Base-by-base conservation (phyloP, 2,888 invertebrate species). In the Onchidella celtica region DNA sequence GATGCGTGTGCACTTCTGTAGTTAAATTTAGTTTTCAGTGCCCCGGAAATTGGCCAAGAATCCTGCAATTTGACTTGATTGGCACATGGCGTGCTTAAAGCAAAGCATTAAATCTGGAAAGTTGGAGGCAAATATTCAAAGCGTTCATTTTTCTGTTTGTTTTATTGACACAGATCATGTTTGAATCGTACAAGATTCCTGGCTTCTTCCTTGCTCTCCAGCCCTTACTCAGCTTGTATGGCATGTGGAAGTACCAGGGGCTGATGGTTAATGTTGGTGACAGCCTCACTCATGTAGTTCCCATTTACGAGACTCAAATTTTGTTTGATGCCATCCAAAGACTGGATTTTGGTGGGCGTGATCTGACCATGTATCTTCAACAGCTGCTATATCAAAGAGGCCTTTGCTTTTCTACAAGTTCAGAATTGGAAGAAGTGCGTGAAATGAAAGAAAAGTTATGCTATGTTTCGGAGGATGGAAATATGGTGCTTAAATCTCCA, bases 261-360 rank as follows among this genome's bases (percentile, higher is more conserved):
- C 17, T 55, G 29, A 47, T 72, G 29, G 17, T 72, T n/a, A 27
- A n/a, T 17, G 29, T 47, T 2, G 72, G 72, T 2, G 72, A 72
- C 2, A 55, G 72, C 24, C 11, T 9, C 27, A 47, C 29, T 21
- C 55, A 72, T 55, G 40, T 40, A 2, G 72, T 29, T 29, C 55
- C 72, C 24, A 47, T 72, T 24, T 47, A n/a, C 17, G 55, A 47
- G 9, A 29, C 97, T 90, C 97, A 97, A 94, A 97, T 97, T 88
- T 95, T 97, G 89, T 97, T 97, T 94, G 97, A 98, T 93, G 97
- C 97, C 95, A 97, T 98, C 95, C 91, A 93, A 78, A 93, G 94
- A 87, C 86, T 94, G 81, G 94, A 95, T 89, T 90, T 88, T 79
- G 89, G 88, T 55, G 89, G 89, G 32, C 86, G 89, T 76, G 89